Evolutionary conservation across 53 echinoderm and acorn worm species (phyloP).

Genomic region (Henricia sp.): DNA sequence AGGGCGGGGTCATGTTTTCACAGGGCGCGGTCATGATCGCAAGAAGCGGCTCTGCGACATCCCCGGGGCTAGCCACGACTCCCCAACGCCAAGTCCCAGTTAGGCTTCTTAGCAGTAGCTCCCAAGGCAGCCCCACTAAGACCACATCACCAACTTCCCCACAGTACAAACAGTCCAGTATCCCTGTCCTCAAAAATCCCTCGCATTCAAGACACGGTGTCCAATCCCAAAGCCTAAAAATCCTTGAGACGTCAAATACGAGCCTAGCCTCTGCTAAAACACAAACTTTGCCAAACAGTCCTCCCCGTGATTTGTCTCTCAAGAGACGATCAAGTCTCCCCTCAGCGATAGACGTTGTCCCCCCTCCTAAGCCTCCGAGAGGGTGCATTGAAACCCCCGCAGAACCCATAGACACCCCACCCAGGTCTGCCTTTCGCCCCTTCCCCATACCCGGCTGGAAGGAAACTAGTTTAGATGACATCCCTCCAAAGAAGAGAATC

Average conservation of each 20-base stretch:
- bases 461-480: conserved; percentile 64
- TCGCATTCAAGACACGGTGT: conserved; percentile 10
- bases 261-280: neutral
- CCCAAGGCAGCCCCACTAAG: conserved; percentile 43
- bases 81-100: conserved; percentile 60
- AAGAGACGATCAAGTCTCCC: conserved; percentile 43
- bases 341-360: conserved; percentile 27
- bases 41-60: conserved; percentile 41
- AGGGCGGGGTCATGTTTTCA: conserved; percentile 53
- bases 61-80: conserved; percentile 43
- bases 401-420: conserved; percentile 50
- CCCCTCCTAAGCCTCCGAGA: conserved; percentile 77
- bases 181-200: conserved; percentile 33
- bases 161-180: conserved; percentile 34
- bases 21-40: conserved; percentile 54
- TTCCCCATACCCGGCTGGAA: conserved; percentile 45
- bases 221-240: conserved; percentile 2
- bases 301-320: neutral
- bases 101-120: conserved; percentile 37
- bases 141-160: conserved; percentile 31
- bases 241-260: neutral
- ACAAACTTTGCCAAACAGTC: conserved; percentile 4
- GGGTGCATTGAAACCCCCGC: conserved; percentile 69
- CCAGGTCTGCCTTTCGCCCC: conserved; percentile 52
- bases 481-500: conserved; percentile 54